Evolutionary conservation across 2,888 invertebrate genomes (phyloP), one percentile per base, ranked within the genome.

Genomic region (Leucozona laternaria): DNA sequence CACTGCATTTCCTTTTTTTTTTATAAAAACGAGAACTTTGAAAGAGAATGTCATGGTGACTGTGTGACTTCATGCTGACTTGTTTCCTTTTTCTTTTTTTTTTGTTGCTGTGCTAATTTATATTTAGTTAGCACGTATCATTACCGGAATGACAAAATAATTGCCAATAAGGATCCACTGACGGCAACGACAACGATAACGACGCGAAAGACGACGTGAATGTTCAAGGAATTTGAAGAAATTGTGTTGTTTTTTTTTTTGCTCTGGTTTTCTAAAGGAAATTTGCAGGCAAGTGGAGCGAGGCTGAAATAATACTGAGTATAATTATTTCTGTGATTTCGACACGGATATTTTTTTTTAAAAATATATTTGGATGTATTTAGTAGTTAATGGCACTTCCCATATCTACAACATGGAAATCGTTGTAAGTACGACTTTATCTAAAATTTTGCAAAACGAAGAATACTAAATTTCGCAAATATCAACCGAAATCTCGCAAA

Each of bases 41-140:
- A 50, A n/a, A 28, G 64, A 13, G 73, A 86, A 81, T 78, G 85
- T 73, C 82, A 86, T 86, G 86, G 86, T 75, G 78, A 82, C 78
- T 78, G 43, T 78, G 43, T 62, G 73, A 82, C 81, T 73, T 45
- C 68, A 71, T 81, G 71, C 55, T 73, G 77, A 53, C n/a, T 72
- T 71, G 64, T 43, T 64, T 66, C 28, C 17, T 28, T 25, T 43
- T 60, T 72, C 53, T 34, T 11, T 57, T 75, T 45, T 20, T 53
- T 37, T 37, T 43, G 31, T 53, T 50, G 34, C 60, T 58, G 72
- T 31, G 78, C 86, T 86, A 86, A 86, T 86, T 86, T 86, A 82
- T 86, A 86, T 82, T 86, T 86, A 86, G 86, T 82, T 86, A 86
- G 86, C 86, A 86, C 86, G 86, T 86, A 86, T 86, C 86, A 86